phyloP scores from a whole-genome alignment of 2,888 invertebrate species.

The Tillus elongatus region DNA sequence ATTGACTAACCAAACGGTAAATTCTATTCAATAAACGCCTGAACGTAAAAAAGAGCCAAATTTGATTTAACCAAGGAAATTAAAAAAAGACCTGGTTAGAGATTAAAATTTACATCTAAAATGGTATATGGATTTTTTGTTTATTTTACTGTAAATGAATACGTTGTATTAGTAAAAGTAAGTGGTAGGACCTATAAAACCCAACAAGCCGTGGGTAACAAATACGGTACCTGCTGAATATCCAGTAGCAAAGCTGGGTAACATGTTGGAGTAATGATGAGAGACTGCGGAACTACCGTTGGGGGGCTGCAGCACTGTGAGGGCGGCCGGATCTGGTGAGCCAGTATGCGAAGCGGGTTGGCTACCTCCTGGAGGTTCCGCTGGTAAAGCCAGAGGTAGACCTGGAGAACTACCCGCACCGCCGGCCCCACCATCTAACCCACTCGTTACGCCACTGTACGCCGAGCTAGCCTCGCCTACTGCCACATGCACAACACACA shows the following conservation, averaged over 20 bases:
- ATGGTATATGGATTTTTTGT: no score
- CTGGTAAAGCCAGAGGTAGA: slow-evolving; percentile 42
- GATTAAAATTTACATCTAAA: no score
- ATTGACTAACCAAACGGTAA: no score
- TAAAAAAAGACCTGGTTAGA: no score
- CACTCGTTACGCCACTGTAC: slow-evolving; percentile 41
- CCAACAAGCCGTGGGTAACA: no score
- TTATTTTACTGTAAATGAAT: no score
- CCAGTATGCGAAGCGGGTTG: slow-evolving; percentile 45
- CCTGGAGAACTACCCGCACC: slow-evolving; percentile 45
- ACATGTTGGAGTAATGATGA: slow-evolving; percentile 53
- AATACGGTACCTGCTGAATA: no score
- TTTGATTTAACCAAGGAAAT: no score
- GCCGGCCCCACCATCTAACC: slow-evolving; percentile 38
- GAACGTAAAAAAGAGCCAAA: no score
- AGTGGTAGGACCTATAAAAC: no score
- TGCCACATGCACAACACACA: slow-evolving; percentile 28
- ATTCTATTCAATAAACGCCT: no score
- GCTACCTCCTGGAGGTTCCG: slow-evolving; percentile 36
- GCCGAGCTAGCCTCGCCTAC: slow-evolving; percentile 42
- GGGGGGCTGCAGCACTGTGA: slow-evolving; percentile 52
- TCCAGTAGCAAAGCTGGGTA: slow-evolving; percentile 64
- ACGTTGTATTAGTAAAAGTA: no score
- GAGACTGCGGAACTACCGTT: slow-evolving; percentile 45
- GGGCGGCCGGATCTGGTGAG: slow-evolving; percentile 42